Evolutionary conservation across 2,888 invertebrate genomes (phyloP), one percentile per base, ranked within the genome.

Genomic region (Carterocephalus palaemon): DNA sequence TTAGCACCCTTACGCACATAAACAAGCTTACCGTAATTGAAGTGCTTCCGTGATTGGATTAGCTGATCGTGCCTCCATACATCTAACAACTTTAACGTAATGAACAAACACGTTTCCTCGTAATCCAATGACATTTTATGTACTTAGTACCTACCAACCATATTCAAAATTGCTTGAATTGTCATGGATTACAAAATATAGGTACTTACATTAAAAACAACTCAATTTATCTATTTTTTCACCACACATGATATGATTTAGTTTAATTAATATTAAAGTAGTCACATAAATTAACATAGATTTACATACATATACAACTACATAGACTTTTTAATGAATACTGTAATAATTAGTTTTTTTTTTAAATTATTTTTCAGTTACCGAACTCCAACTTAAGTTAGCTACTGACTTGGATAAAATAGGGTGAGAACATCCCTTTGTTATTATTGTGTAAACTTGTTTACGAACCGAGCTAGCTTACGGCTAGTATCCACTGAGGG

Each of bases 11-110:
- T 59, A 59, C 61, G 62, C 57, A 60, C 59, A 66, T 69, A 68
- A 49, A 68, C 71, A 52, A 57, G 59, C 70, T 76, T 71, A 70
- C 70, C 72, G 75, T 80, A 79, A 81, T 80, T 75, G 71, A 69
- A 80, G 76, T 74, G 73, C 67, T 68, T 58, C 63, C 59, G 55
- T 77, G 76, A 81, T 81, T 78, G 72, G 74, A 76, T 81, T 73
- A 72, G 64, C 66, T 64, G 59, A 62, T 62, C 57, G 53, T 47
- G 40, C 52, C 52, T 43, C 15, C 23, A 41, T 24, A 13, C 51
- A 50, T 37, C 47, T 49, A 47, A 54, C 47, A 45, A 42, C 49
- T 53, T 56, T 54, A 50, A 58, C 41, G 49, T 51, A 57, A 51
- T 42, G 12, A 47, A 48, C 40, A 43, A 29, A 43, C 36, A 29